These are phyloP conservation scores for Drosophila bunnanda DNA, from an alignment of 2,888 invertebrate species.

Conservation along the genomic window DNA sequence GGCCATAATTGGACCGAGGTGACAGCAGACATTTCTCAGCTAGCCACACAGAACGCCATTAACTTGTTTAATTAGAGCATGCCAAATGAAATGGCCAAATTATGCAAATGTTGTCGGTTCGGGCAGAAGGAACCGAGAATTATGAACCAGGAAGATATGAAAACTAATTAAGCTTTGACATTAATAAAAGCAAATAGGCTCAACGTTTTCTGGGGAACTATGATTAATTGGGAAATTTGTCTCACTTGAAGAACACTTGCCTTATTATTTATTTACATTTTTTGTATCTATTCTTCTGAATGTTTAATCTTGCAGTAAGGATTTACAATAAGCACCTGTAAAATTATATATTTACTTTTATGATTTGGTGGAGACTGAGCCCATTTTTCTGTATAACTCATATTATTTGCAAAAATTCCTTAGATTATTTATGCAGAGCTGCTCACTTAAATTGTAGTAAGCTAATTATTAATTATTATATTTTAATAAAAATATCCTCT, in stretches of 20 bases:
- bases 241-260: not conserved
- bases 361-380: too few relatives aligned
- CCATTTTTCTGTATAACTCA: not conserved
- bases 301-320: not conserved
- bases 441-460: too few relatives aligned
- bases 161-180: constrained; percentile 7
- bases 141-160: not conserved
- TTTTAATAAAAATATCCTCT: too few relatives aligned
- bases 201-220: not conserved
- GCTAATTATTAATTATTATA: too few relatives aligned
- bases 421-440: too few relatives aligned
- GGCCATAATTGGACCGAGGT: constrained; percentile 59
- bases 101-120: constrained; percentile 20
- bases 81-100: constrained; percentile 37
- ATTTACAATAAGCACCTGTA: not conserved
- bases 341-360: not conserved
- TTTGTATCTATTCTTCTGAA: not conserved
- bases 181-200: constrained; percentile 8
- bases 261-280: not conserved
- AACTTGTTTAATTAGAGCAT: constrained; percentile 40
- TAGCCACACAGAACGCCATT: constrained; percentile 32
- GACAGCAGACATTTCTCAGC: constrained; percentile 11
- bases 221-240: not conserved
- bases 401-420: not conserved
- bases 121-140: not conserved